Evolutionary conservation across 2,797 vertebrate species (phyloP), one percentile per base, ranked within the genome.

Genomic region (Melanotaenia boesemani): DNA sequence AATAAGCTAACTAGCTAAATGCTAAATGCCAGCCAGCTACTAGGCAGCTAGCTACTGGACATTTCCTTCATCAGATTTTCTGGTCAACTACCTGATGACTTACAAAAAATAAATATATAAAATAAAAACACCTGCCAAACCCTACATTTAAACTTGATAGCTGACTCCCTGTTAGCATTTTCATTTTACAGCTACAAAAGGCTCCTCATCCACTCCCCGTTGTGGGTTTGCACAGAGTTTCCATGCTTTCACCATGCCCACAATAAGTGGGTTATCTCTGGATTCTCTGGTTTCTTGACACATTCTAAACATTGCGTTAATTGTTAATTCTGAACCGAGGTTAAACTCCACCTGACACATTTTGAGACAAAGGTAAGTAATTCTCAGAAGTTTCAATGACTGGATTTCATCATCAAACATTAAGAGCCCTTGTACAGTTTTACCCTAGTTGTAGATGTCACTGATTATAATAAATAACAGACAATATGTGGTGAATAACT

Each of bases 401-500:
- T 26, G 34, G 4, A 46, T 67, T 30, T 30, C 28, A 30, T 30
- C 28, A 30, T 30, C 62, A 20, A 1, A 4, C 39, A 56, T 50
- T 59, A 12, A 46, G 22, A 13, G 37, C 32, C 59, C 32, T 18
- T 18, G 18, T 46, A 48, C 13, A 34, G 18, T 63, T 30, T 76
- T 67, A 34, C 57, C 20, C 44, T 28, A n/a, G 46, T 72, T 72
- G 39, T 20, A 44, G 18, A 74, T 71, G 67, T 61, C 69, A 73
- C 66, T 63, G 74, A 77, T 70, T 86, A 69, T 16, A 70, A 77
- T 74, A 79, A 77, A 84, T 76, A 72, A 76, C 69, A 67, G 62
- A 72, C 50, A 60, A 63, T 62, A 2, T 39, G 48, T 28, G 54
- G 26, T 34, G 37, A 71, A 83, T 69, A 55, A 50, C 30, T 3